These are phyloP conservation scores for Heliconius nattereri DNA, from an alignment of 1,140 invertebrate genomes.

Conservation along the genomic window DNA sequence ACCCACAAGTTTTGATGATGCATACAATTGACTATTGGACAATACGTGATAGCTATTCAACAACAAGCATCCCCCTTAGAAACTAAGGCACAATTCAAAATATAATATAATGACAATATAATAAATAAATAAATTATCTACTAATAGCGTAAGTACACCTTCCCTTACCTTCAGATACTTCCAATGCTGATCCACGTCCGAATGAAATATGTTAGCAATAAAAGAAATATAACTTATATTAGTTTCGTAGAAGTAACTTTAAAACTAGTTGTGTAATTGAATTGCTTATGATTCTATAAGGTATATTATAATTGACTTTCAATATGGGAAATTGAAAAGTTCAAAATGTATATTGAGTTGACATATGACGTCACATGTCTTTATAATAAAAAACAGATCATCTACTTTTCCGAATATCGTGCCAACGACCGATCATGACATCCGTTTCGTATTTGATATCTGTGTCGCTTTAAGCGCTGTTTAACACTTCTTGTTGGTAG, in stretches of 20 bases:
- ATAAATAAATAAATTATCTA: conserved; percentile 2
- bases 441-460: not conserved
- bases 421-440: not conserved
- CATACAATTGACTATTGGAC: not conserved
- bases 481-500: no score
- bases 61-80: no score
- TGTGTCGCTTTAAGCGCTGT: no score
- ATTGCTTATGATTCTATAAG: conserved; percentile 33
- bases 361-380: not conserved
- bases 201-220: conserved; percentile 62
- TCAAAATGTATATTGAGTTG: not conserved
- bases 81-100: no score
- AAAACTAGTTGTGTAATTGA: not conserved
- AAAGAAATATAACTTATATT: conserved; percentile 28
- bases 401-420: not conserved
- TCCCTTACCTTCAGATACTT: conserved; percentile 87
- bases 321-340: not conserved
- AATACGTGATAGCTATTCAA: no score
- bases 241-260: not conserved
- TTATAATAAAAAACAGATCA: not conserved
- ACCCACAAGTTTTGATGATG: conserved; percentile 9
- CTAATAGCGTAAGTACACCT: conserved; percentile 67
- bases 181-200: conserved; percentile 85
- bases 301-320: not conserved
- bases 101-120: not conserved